Percentiles rank a stretch among this genome's conserved stretches.
Conservation (phyloP, 2,797 vertebrate species). For the Propithecus perrieri region DNA sequence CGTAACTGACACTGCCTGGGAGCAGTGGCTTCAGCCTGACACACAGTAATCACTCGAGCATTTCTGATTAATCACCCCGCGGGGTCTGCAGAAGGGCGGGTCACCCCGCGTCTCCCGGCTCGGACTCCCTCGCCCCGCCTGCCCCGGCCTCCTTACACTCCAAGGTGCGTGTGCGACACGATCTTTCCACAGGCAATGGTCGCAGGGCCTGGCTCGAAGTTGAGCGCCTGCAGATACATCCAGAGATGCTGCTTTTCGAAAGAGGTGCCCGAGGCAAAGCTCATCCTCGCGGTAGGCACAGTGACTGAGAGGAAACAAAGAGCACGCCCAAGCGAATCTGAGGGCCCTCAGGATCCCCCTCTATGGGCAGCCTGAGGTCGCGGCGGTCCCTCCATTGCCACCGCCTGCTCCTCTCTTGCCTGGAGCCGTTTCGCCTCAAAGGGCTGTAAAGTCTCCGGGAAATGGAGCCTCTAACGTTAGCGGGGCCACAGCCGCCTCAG, state of each 20-base stretch:
- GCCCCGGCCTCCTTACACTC: constrained; percentile 83
- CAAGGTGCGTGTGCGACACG: constrained; percentile 82
- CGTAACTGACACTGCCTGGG: not conserved
- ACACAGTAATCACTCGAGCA: not conserved
- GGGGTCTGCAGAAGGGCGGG: not conserved
- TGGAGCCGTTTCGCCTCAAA: not conserved
- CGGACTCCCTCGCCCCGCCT: not conserved
- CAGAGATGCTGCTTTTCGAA: constrained; percentile 85
- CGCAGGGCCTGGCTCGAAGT: constrained; percentile 82
- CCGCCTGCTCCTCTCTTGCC: not conserved
- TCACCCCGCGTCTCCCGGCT: accelerated
- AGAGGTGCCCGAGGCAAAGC: not conserved
- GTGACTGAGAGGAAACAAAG: not conserved
- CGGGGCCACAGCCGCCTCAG: accelerated
- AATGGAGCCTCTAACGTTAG: not conserved
- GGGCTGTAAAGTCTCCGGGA: not conserved
- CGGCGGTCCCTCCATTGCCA: not conserved
- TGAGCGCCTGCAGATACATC: constrained; percentile 88
- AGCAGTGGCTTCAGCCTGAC: not conserved
- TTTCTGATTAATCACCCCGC: not conserved
- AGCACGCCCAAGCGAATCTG: accelerated
- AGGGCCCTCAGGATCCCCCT: not conserved
- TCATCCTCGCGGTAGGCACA: not conserved
- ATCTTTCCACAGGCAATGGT: constrained; percentile 48
- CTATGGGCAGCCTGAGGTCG: not conserved